A percentile compares a stretch with the other conserved stretches of the same genome.
phyloP scores from a whole-genome alignment of 2,113 vertebrate species.

The Pelecanus crispus region DNA sequence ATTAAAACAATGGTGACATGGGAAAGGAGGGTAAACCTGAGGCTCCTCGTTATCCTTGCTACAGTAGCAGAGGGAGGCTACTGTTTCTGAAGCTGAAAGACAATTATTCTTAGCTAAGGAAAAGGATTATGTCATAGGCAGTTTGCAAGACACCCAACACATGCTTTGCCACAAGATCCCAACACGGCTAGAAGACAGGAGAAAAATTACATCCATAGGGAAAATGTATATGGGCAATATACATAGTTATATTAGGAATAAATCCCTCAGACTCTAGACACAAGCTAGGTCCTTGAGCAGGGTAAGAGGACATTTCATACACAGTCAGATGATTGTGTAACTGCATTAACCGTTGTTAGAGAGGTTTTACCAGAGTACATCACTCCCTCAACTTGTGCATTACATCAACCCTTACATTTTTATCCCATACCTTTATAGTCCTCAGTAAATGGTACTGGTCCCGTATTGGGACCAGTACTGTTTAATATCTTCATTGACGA shows the following conservation, averaged over 20 bases:
- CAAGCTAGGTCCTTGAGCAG: neutral
- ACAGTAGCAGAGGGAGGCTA: neutral
- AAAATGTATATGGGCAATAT: neutral
- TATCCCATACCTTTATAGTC: neutral
- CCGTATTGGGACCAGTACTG: neutral
- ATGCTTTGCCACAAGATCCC: neutral
- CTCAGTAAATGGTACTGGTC: neutral
- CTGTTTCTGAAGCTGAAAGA: neutral
- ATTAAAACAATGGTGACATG: neutral
- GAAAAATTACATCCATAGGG: neutral
- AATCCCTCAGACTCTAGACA: neutral
- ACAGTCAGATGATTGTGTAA: neutral
- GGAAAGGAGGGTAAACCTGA: neutral
- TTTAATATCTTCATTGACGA: neutral
- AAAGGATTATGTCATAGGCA: neutral
- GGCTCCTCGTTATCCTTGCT: neutral
- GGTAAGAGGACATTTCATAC: neutral
- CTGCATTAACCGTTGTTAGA: neutral
- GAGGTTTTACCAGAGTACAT: neutral
- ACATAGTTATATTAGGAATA: neutral
- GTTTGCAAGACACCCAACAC: neutral
- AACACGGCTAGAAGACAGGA: neutral
- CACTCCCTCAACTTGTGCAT: fast-evolving
- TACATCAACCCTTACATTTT: neutral
- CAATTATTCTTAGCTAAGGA: neutral